Evolutionary conservation across 2,888 invertebrate species (phyloP), one percentile per base, ranked within the genome.

Genomic region (Drosophila kuntzei): DNA sequence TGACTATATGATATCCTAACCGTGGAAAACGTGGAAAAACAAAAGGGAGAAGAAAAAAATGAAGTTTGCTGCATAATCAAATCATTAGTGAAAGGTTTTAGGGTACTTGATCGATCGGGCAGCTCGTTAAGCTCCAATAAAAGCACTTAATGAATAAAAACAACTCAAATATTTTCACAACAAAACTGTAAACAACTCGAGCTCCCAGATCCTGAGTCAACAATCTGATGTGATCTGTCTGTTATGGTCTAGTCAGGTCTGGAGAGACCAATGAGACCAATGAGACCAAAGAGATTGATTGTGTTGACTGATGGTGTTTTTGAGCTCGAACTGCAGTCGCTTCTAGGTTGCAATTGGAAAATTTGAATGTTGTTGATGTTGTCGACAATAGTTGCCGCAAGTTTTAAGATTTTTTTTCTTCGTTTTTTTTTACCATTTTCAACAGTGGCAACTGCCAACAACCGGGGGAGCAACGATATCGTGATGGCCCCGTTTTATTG

Each of bases 401-500:
- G 79, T 74, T 78, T 71, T 41, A 9, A 46, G 36, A 8, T 50
- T 12, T 36, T 54, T 61, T 51, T 46, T 29, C 12, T 14, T 11
- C 25, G 9, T 12, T 50, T 36, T 29, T 27, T 29, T 25, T 36
- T 36, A 22, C 25, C 36, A 32, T 65, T 58, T 71, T 64, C 79
- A 76, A 77, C 78, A 49, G 72, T 79, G 88, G 79, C 88, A 78
- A 66, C 73, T 64, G 53, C 29, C 71, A 73, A 67, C 72, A 79
- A 79, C 69, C 62, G 80, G 76, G 58, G 72, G 61, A 70, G 65
- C 77, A 81, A 76, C 75, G 70, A 84, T 76, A 85, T 86, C 90
- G 90, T 90, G 90, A 90, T 90, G 90, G 90, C 90, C 90, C 90
- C 90, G 90, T 90, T 89, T 90, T 89, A 90, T 90, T 90, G 90